Base-by-base conservation (phyloP, 2,888 invertebrate genomes). In the Drosophila aldrichi region DNA sequence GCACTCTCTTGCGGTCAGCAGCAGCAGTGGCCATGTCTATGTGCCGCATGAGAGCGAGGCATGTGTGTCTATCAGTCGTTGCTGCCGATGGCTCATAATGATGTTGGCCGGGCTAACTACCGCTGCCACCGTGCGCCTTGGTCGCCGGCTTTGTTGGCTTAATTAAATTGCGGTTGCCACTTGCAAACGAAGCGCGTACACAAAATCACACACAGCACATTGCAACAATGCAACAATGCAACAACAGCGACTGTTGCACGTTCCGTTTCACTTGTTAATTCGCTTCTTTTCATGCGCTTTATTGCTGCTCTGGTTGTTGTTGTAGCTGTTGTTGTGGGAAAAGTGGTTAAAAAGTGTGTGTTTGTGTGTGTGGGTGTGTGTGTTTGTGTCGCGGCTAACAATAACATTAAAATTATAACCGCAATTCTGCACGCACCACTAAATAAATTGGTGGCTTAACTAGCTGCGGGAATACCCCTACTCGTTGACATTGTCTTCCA, bases 121-220 rank as follows among this genome's bases (percentile, higher is more conserved):
- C 48, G 48, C 48, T 32, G 36, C 18, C 41, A 8, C 55, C 41
- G 18, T 55, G 14, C 14, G 40, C 29, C 12, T 43, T 43, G 48
- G 22, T 72, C 60, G 67, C 52, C 64, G 86, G 85, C 72, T 79
- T 82, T 85, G 90, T 87, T 90, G 90, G 86, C 90, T 86, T 86
- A 86, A 86, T 86, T 86, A 86, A 86, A 86, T 86, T 86, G 86
- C 70, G 86, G 86, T 86, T 86, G 83, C 84, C 81, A 78, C 71
- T 89, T 89, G 86, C 89, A 89, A 90, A 75, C 84, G 89, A 78
- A 77, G 86, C 90, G 86, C 87, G 84, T 90, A 86, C 90, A 86
- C 86, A 88, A 86, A 86, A 88, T 88, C 86, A 80, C 58, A 55
- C 51, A 57, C 54, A 40, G 7, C 40, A 8, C 54, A 63, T 12